Conservation (phyloP, 2,113 vertebrate species). For the Turnix velox region DNA sequence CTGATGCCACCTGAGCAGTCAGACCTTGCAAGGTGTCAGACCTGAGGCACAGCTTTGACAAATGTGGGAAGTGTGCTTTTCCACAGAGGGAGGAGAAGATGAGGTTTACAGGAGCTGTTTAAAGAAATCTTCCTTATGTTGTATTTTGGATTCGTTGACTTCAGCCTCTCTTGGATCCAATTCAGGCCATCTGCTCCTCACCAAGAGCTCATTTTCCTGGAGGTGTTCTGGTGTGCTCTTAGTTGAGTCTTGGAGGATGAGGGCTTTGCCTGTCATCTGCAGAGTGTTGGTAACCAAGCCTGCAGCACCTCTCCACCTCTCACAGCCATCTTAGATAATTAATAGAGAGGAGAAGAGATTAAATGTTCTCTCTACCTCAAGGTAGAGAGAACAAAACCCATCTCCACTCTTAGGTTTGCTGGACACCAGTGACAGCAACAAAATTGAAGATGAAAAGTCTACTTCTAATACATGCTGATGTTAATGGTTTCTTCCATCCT, state of each 20-base stretch:
- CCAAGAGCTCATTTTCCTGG: constrained; percentile 20
- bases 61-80: background rate
- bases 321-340: background rate
- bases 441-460: background rate
- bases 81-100: background rate
- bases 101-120: background rate
- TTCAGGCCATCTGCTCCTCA: constrained; percentile 53
- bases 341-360: background rate
- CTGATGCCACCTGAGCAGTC: constrained; percentile 18
- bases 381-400: background rate
- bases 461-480: background rate
- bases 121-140: constrained; percentile 2
- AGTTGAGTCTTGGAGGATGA: background rate
- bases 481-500: background rate
- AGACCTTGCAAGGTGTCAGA: constrained; percentile 41
- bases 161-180: constrained; percentile 29
- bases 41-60: constrained; percentile 26
- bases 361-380: too few relatives aligned
- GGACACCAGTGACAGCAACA: background rate
- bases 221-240: background rate
- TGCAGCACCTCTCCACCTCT: background rate
- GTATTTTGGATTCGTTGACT: constrained; percentile 27
- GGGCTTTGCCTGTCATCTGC: background rate
- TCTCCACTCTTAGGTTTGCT: background rate
- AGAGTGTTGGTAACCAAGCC: background rate